Evolutionary conservation across 2,888 invertebrate species (phyloP).

Genomic region (Sisyra terminalis): DNA sequence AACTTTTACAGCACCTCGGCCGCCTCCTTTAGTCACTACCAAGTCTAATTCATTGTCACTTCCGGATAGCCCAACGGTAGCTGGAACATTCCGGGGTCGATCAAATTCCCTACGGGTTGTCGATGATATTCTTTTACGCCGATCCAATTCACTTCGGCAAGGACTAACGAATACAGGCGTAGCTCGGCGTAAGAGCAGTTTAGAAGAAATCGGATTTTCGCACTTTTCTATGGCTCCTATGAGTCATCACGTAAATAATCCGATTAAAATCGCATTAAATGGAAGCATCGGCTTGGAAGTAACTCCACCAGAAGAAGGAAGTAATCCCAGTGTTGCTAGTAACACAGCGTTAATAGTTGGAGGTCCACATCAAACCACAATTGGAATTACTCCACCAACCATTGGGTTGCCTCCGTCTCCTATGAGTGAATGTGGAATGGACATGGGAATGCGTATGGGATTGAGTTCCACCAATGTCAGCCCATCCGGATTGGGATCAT

Average conservation of each 20-base stretch:
- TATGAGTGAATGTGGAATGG: slow-evolving; percentile 7
- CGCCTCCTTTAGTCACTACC: slow-evolving; percentile 64
- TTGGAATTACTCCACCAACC: slow-evolving; percentile 9
- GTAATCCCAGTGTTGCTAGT: slow-evolving; percentile 31
- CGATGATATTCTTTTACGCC: slow-evolving; percentile 66
- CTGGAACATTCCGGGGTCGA: slow-evolving; percentile 60
- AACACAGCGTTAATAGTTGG: slow-evolving; percentile 37
- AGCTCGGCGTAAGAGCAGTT: slow-evolving; percentile 58
- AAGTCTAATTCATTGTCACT: slow-evolving; percentile 80
- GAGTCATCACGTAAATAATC: slow-evolving; percentile 49
- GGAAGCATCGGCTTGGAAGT: slow-evolving; percentile 71
- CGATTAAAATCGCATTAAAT: slow-evolving; percentile 72
- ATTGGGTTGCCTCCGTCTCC: slow-evolving; percentile 7
- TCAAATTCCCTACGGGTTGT: slow-evolving; percentile 77
- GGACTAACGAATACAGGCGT: slow-evolving; percentile 50
- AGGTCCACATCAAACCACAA: slow-evolving; percentile 23
- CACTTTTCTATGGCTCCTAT: slow-evolving; percentile 47
- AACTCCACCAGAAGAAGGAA: slow-evolving; percentile 38
- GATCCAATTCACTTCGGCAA: slow-evolving; percentile 72
- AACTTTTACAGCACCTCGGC: slow-evolving; percentile 43
- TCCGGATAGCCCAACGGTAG: slow-evolving; percentile 75
- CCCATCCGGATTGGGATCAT: slow-evolving; percentile 14
- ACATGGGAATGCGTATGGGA: slow-evolving; percentile 10
- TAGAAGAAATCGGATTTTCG: slow-evolving; percentile 72
- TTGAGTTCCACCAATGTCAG: slow-evolving; percentile 8